A percentile compares a stretch with the other conserved stretches of the same genome.
Evolutionary conservation across 2,797 vertebrate genomes (phyloP).

Genomic region (Darevskia mixta): DNA sequence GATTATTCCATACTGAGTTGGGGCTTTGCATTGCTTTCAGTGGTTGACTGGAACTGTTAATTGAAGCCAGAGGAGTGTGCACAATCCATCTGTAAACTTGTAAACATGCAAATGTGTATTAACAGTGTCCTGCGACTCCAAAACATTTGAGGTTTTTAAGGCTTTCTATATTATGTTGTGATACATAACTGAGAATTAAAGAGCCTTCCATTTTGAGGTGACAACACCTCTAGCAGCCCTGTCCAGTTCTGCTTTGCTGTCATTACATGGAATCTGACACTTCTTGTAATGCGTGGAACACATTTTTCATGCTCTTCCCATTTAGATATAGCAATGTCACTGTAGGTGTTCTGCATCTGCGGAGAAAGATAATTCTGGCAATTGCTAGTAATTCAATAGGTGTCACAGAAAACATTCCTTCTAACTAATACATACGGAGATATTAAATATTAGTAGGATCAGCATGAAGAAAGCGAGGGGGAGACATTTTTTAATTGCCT

Average conservation of each 20-base stretch:
- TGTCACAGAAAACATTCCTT: background rate
- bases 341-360: background rate
- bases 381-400: background rate
- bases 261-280: background rate
- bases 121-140: background rate
- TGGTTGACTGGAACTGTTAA: background rate
- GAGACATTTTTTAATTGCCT: background rate
- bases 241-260: background rate
- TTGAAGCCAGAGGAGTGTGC: background rate
- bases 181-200: background rate
- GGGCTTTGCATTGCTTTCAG: background rate
- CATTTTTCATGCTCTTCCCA: background rate
- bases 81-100: background rate
- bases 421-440: background rate
- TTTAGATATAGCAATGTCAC: background rate
- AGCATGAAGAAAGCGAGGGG: background rate
- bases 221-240: background rate
- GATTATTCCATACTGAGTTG: background rate
- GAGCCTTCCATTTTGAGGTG: background rate
- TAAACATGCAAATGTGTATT: background rate
- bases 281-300: background rate
- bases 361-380: background rate
- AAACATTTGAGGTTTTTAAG: background rate
- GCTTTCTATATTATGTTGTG: background rate
- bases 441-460: background rate